Conservation (phyloP, 2,113 vertebrate genomes). For the Shinisaurus crocodilurus region DNA sequence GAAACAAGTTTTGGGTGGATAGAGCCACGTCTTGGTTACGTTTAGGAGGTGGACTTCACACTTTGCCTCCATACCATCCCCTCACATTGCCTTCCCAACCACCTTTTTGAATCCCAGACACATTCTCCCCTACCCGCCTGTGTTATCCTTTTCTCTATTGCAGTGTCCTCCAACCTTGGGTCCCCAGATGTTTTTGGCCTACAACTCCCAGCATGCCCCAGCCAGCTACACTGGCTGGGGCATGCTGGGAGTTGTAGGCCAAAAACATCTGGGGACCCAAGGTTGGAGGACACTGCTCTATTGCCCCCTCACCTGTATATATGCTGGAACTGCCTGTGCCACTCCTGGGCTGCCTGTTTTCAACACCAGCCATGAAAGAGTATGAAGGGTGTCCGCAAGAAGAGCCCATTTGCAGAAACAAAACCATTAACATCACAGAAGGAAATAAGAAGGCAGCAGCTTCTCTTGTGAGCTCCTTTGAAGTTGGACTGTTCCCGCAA, state of each 20-base stretch:
- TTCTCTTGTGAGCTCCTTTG: slow-evolving; percentile 3
- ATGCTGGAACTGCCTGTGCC: not conserved
- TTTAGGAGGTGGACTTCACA: not conserved
- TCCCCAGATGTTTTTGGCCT: no score
- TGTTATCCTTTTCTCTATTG: not conserved
- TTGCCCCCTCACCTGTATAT: not conserved
- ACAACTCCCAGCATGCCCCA: no score
- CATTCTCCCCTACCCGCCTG: no score
- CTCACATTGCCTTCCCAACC: no score
- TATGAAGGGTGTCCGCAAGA: not conserved
- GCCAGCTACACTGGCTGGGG: no score
- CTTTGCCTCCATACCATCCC: not conserved
- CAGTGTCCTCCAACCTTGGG: no score
- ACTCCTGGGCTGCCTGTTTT: not conserved
- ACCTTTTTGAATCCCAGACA: not conserved
- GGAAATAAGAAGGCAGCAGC: slow-evolving; percentile 20
- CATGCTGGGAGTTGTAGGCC: no score
- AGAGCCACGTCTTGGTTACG: not conserved
- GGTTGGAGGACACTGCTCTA: no score
- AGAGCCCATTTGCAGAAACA: slow-evolving; percentile 9
- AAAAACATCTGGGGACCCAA: no score
- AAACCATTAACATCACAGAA: slow-evolving; percentile 10
- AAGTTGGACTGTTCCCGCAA: slow-evolving; percentile 7
- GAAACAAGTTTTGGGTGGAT: not conserved
- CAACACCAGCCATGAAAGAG: not conserved